Conservation (phyloP, 2,797 vertebrate genomes). For the Cyprinodon diabolis region DNA sequence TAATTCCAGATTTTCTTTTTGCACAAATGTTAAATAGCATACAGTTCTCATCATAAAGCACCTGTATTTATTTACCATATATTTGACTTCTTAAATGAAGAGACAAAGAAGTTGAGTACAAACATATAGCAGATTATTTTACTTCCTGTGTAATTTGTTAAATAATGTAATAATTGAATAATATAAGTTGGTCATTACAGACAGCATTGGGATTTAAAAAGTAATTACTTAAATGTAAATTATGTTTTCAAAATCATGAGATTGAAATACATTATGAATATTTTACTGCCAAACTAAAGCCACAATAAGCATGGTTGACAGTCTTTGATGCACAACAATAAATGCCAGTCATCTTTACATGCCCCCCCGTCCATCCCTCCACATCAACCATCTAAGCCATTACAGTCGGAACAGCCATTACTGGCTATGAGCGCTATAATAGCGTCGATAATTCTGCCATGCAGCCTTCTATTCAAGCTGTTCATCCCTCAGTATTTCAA, state of each 20-base stretch:
- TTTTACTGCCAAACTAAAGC: slow-evolving; percentile 2
- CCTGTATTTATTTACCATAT: neutral
- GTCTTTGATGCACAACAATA: slow-evolving; percentile 37
- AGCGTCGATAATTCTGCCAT: slow-evolving; percentile 53
- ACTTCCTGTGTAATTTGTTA: too few relatives aligned
- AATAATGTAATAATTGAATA: too few relatives aligned
- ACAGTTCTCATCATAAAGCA: neutral
- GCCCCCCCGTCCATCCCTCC: neutral
- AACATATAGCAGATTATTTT: neutral
- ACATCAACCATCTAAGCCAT: slow-evolving; percentile 63
- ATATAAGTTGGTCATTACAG: too few relatives aligned
- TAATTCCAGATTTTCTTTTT: neutral
- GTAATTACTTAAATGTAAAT: neutral
- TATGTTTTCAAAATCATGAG: neutral
- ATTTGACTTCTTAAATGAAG: too few relatives aligned
- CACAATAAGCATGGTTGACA: slow-evolving; percentile 31
- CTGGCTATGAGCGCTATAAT: slow-evolving; percentile 54
- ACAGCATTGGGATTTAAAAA: neutral
- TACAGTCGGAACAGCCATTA: slow-evolving; percentile 56
- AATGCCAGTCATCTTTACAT: slow-evolving; percentile 38
- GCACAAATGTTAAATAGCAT: neutral
- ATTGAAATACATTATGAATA: neutral
- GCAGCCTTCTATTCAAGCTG: slow-evolving; percentile 50
- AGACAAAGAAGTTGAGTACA: too few relatives aligned
- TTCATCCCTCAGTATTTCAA: slow-evolving; percentile 50